Conservation (phyloP, 2,888 invertebrate genomes). For the Campoletis raptor region DNA sequence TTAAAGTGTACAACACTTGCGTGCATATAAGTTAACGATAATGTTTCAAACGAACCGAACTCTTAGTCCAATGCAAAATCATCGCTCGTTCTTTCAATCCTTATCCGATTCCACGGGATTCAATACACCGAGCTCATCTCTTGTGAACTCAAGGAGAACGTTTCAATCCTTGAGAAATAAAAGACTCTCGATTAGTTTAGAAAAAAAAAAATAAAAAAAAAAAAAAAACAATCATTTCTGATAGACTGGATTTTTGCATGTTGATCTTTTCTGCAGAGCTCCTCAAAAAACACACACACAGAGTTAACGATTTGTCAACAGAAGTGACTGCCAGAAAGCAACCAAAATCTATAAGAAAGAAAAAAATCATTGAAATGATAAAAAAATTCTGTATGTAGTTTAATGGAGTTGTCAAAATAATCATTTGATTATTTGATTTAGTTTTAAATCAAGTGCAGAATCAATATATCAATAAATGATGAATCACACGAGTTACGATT, state of each 20-base stretch:
- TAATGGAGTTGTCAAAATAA: background rate
- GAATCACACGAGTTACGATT: background rate
- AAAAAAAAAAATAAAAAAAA: background rate
- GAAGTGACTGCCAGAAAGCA: too few species aligned
- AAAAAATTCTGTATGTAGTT: background rate
- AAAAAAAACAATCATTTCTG: background rate
- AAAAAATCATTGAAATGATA: background rate
- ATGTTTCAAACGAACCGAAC: constrained; percentile 52
- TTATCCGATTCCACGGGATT: constrained; percentile 58
- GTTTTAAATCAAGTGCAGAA: background rate
- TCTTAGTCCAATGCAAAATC: constrained; percentile 35
- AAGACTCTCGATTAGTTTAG: background rate
- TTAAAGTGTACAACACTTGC: constrained; percentile 27
- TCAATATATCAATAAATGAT: background rate
- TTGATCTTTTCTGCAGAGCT: too few species aligned
- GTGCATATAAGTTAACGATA: constrained; percentile 47
- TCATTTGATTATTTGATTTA: background rate
- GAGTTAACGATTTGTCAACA: too few species aligned
- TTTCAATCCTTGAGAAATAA: background rate
- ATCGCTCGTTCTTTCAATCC: constrained; percentile 57
- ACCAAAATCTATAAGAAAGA: too few species aligned
- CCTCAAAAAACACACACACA: background rate
- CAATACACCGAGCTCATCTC: background rate
- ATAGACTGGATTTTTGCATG: background rate
- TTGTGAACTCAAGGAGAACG: background rate